Evolutionary conservation across 1,140 invertebrate species (phyloP).

Genomic region (Rhysida immarginata): DNA sequence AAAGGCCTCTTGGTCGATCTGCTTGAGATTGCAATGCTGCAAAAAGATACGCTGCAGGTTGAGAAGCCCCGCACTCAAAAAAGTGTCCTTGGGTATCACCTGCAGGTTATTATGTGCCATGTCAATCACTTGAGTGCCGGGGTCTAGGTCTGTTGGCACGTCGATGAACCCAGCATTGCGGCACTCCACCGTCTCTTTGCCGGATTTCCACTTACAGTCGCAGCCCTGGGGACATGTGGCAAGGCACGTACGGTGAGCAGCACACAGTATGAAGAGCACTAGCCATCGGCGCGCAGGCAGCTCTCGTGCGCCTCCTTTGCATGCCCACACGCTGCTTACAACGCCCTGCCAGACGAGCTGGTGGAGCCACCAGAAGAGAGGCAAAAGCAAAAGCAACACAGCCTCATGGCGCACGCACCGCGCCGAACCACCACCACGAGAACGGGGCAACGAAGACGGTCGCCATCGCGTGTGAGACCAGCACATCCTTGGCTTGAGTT

Average conservation of each 20-base stretch:
- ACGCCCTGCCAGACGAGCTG: no score
- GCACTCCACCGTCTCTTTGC: slow-evolving; percentile 79
- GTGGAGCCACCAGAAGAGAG: no score
- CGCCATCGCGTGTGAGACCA: no score
- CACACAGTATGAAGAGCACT: not conserved
- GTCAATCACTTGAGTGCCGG: slow-evolving; percentile 76
- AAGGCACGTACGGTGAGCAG: slow-evolving; percentile 6
- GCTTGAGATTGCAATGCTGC: slow-evolving; percentile 58
- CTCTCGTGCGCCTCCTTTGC: no score
- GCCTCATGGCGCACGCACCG: no score
- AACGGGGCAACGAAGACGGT: no score
- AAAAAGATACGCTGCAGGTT: slow-evolving; percentile 75
- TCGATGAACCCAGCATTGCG: slow-evolving; percentile 57
- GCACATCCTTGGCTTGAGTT: no score
- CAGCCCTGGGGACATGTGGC: slow-evolving; percentile 51
- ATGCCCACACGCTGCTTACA: no score
- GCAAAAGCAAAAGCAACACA: no score
- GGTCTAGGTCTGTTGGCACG: slow-evolving; percentile 63
- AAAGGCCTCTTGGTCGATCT: slow-evolving; percentile 67
- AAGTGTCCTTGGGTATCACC: slow-evolving; percentile 59
- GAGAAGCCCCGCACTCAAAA: slow-evolving; percentile 55
- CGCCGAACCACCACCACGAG: no score
- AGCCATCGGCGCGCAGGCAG: not conserved
- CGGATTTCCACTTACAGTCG: slow-evolving; percentile 78
- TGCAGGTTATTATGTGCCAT: slow-evolving; percentile 71